Base-by-base conservation (phyloP, 2,113 vertebrate genomes). In the Protobothrops mucrosquamatus region DNA sequence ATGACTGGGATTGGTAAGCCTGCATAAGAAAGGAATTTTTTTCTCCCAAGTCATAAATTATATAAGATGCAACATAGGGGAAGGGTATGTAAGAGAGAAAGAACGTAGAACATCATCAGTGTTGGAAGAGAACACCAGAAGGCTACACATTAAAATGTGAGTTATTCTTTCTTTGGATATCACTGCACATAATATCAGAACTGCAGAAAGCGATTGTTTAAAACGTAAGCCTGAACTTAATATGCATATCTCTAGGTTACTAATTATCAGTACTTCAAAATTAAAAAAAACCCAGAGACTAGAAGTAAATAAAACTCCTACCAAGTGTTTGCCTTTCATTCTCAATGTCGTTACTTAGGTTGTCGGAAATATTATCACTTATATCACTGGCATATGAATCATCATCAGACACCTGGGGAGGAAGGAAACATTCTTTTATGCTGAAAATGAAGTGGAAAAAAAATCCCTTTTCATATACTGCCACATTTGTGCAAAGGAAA, bases 371-470 rank as follows among this genome's bases (percentile, higher is more conserved):
- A 89, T 99, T 99, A 96, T 99, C 99, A 96, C 99, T 99, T 95
- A 99, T 96, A 96, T 99, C 99, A 94, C 99, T 99, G 94, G 98
- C 98, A 48, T 99, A 99, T 0, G 99, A 99, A 91, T 99, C 99
- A 96, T 99, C 99, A 88, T 99, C 99, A 1, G 99, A 99, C 92
- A 97, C 97, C 99, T 99, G 81, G 89, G 24, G 87, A 48, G 81
- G 91, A 95, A 95, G 88, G 92, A 96, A 95, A 89, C 0, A 92
- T 90, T 85, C 5, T 9, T 89, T 61, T 87, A 92, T n/a, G 81
- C 43, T 87, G 64, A 59, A 15, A 26, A 55, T 55, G 29, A 92
- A 56, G 5, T 15, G 39, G 48, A 55, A 74, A 61, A 86, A 69
- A 0, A 0, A 43, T 4, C 9, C 10, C 61, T 86, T 24, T 94